Evolutionary conservation across 2,888 invertebrate species (phyloP).

Genomic region (Baronia brevicornis): DNA sequence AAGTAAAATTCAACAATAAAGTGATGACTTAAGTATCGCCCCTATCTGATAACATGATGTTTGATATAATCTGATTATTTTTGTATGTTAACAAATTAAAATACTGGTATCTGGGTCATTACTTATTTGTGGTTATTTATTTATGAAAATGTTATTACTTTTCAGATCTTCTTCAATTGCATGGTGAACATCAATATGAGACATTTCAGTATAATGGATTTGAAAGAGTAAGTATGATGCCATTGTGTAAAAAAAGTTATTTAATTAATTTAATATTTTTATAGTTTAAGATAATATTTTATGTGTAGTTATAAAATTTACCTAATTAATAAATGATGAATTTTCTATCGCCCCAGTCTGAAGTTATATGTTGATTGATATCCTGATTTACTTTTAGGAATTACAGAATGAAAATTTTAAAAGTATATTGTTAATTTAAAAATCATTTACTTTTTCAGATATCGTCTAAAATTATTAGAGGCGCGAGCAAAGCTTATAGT

Average conservation of each 20-base stretch:
- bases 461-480: too few species aligned
- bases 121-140: too few species aligned
- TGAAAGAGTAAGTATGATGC: too few species aligned
- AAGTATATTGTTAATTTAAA: neutral
- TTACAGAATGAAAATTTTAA: neutral
- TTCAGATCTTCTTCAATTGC: too few species aligned
- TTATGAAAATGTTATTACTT: neutral
- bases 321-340: slow-evolving; percentile 38
- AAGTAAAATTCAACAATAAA: too few species aligned
- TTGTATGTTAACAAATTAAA: neutral
- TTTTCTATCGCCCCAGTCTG: slow-evolving; percentile 53
- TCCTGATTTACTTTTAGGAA: slow-evolving; percentile 1
- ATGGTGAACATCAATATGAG: too few species aligned
- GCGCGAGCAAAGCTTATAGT: too few species aligned
- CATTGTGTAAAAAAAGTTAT: too few species aligned
- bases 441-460: neutral
- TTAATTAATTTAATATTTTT: neutral
- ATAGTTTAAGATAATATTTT: neutral
- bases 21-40: slow-evolving; percentile 21
- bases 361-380: slow-evolving; percentile 42
- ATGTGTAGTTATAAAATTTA: neutral
- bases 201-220: too few species aligned
- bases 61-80: slow-evolving; percentile 16
- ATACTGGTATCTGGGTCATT: too few species aligned
- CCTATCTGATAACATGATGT: slow-evolving; percentile 18